Evolutionary conservation across 92 coral and sea anemone genomes (phyloP), one percentile per base, ranked within the genome.

Genomic region (Palythoa heliodiscus): DNA sequence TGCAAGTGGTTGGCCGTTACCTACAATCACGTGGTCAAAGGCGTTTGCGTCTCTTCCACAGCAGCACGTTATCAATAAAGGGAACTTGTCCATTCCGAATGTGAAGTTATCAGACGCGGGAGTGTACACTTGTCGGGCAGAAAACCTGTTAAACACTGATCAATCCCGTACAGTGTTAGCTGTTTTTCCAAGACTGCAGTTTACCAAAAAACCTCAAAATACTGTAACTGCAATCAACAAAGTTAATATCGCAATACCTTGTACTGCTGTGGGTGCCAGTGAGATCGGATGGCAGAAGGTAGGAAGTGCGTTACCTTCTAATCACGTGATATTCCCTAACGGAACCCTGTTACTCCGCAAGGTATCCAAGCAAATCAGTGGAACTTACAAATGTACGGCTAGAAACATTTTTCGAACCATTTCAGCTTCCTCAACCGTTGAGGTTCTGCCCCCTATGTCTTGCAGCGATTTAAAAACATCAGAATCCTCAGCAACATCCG

Each of bases 271-370:
- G 19, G 91, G 91, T 8, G 55, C 78, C 2, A 63, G 40, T 38
- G 73, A 22, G 3, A 55, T 70, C 40, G 12, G 22, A 3, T 88
- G 88, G 88, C 80, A 53, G 64, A 79, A 40, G 58, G 23, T 54
- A 22, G 75, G 79, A 40, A 47, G 80, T 23, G 1, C 9, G 22
- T 76, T 88, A 16, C 91, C 91, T 22, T 74, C 64, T n/a, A 40
- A 60, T 55, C 88, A 83, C 47, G 54, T 88, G 16, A 25, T 73
- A 23, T 39, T 61, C 25, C 77, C 91, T 39, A 88, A 88, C 71
- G 87, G 87, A 19, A 83, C 91, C 19, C 72, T 88, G 84, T 25
- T 38, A 43, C 79, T 88, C 0, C 23, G 38, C 14, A 79, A 55
- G 2, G 75, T 71, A 25, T 39, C 79, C 23, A 0, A 1, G 15